These are phyloP conservation scores for Trypoxylon attenuatum DNA, from an alignment of 2,888 invertebrate species.

Conservation along the genomic window DNA sequence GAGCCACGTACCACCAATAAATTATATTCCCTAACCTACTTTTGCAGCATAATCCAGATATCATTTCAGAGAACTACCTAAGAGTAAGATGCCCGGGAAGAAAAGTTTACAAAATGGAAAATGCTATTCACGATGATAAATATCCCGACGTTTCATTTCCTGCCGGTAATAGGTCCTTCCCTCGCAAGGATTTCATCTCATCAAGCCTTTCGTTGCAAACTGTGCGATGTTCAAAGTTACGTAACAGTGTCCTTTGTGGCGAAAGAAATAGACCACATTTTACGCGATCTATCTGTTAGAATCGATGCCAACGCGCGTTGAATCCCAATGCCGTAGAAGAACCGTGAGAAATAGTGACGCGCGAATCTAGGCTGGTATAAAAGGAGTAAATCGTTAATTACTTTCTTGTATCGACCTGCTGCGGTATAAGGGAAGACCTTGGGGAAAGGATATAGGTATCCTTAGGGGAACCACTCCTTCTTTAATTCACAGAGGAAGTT, in stretches of 20 bases:
- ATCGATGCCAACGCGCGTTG: not conserved
- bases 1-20: slow-evolving; percentile 11
- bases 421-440: slow-evolving; percentile 34
- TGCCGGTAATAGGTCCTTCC: slow-evolving; percentile 54
- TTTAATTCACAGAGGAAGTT: slow-evolving; percentile 11
- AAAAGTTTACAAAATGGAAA: slow-evolving; percentile 12
- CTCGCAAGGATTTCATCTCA: slow-evolving; percentile 32
- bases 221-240: not conserved
- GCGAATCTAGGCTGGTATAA: slow-evolving; percentile 24
- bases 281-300: not conserved
- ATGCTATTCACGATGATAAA: slow-evolving; percentile 47
- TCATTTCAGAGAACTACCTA: not conserved
- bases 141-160: slow-evolving; percentile 58
- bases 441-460: slow-evolving; percentile 38
- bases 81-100: not conserved
- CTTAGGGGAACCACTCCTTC: slow-evolving; percentile 18
- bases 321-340: slow-evolving; percentile 7
- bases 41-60: slow-evolving; percentile 15
- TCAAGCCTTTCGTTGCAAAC: slow-evolving; percentile 26
- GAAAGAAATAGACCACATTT: not conserved
- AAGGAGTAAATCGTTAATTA: slow-evolving; percentile 29
- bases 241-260: not conserved
- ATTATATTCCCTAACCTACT: slow-evolving; percentile 6
- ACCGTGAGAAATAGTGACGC: slow-evolving; percentile 38
- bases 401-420: slow-evolving; percentile 31